Base-by-base conservation (phyloP, 2,888 invertebrate species). In the Cephus pulcher region DNA sequence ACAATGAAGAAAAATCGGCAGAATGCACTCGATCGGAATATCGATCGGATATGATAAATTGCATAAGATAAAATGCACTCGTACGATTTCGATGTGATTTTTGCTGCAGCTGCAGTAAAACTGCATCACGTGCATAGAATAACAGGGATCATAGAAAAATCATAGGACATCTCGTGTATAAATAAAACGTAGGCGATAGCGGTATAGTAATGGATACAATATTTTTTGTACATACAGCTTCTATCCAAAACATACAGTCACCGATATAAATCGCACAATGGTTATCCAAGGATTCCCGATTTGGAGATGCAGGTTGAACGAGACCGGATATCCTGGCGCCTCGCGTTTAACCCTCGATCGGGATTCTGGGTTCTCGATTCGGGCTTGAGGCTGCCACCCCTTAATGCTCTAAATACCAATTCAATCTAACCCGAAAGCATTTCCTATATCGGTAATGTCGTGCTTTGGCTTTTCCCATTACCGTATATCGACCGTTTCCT, bases 401-500 rank as follows among this genome's bases (percentile, higher is more conserved):
- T 79, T 74, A 76, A 69, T 74, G 69, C 76, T 79, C 79, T 76
- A 76, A 79, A 79, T 79, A 79, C 79, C 76, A 74, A 79, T 79
- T 76, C 79, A 79, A 79, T 79, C 79, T 73, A 74, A 79, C 79
- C 79, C 79, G 74, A 76, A 74, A 76, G 76, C 79, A 79, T 79
- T 79, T 76, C 76, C 79, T 76, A 76, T 76, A 79, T 79, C 76
- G 76, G 76, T 79, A 79, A 79, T 76, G 79, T 69, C 76, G 74
- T 79, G 79, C 76, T 79, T 74, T 74, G 76, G 76, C 76, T 75
- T 79, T 79, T 78, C 78, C 78, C 78, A 78, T 78, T 78, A 78
- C 75, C 78, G 75, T 78, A 78, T 78, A 78, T 75, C 71, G 78
- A 78, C 71, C 78, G 76, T 73, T 78, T 73, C 76, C 73, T 69